Evolutionary conservation across 2,888 invertebrate genomes (phyloP), one percentile per base, ranked within the genome.

Genomic region (Apamea epomidion): DNA sequence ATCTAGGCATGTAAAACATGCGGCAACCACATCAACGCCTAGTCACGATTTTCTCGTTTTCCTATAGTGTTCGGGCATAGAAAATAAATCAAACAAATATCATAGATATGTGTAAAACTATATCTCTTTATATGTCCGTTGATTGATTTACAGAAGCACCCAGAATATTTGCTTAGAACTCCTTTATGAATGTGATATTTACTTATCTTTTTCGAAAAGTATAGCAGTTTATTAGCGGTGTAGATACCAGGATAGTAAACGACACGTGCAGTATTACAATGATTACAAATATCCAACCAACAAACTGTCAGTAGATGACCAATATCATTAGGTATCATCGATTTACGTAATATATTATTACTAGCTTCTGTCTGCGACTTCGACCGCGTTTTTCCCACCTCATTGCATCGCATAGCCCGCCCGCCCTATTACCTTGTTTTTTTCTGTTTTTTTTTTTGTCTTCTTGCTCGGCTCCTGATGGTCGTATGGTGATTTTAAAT

Each of bases 31-130:
- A 29, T 42, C 29, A 32, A 60, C 45, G 32, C 18, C 32, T 42
- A 18, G 54, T 81, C 75, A 86, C 72, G 72, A 64, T 76, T 81
- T 62, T n/a, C 65, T 37, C 7, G 60, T 62, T 81, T 25, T 21
- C 45, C 51, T 62, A 45, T 64, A 72, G n/a, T 65, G 72, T 69
- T 69, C n/a, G 16, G 48, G 2, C 65, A 62, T 67, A 60, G 76
- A 76, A 48, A 48, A 76, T 54, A 37, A 71, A 74, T 71, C 6
- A 54, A 67, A 67, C 54, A 67, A 75, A 82, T 54, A 75, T 72
- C 48, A 58, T 37, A 25, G n/a, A 37, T 67, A 82, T 48, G 51
- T 76, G 86, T 62, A 21, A 84, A 86, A 71, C 74, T 62, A 69
- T 74, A n/a, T 21, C n/a, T 51, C 65, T 85, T 29, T 65, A 25